A percentile compares a stretch with the other conserved stretches of the same genome.
phyloP scores from a whole-genome alignment of 2,888 invertebrate species.

The Philereme vetulata region DNA sequence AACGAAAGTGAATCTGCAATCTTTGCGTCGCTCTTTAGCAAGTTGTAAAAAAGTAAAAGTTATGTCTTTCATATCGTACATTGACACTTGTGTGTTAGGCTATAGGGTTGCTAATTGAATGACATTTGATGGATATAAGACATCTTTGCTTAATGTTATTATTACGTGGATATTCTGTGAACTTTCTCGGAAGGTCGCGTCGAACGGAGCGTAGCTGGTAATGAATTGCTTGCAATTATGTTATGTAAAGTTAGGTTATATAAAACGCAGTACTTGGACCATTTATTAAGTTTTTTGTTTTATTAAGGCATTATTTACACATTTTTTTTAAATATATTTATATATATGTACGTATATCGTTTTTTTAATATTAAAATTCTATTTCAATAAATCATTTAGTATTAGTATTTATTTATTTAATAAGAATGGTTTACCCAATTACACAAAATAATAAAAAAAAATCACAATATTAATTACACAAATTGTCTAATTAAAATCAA shows the following conservation, averaged over 20 bases:
- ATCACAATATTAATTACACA: no score
- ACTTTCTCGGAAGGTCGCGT: conserved; percentile 76
- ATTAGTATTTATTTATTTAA: no score
- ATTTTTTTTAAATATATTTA: background rate
- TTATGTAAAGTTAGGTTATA: conserved; percentile 5
- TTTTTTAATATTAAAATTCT: no score
- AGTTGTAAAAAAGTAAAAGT: conserved; percentile 62
- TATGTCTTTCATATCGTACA: conserved; percentile 23
- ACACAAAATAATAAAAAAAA: no score
- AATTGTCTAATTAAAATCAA: no score
- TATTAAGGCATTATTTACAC: no score
- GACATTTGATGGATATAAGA: conserved; percentile 21
- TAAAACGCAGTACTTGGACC: no score
- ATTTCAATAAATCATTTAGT: no score
- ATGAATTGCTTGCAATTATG: conserved; percentile 11
- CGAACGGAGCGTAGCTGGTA: conserved; percentile 39
- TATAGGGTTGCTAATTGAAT: conserved; percentile 50
- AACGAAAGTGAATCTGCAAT: conserved; percentile 62
- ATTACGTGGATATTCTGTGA: conserved; percentile 54
- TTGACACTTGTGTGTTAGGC: conserved; percentile 39
- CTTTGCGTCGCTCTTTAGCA: conserved; percentile 50
- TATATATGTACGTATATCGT: no score
- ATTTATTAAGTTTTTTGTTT: no score
- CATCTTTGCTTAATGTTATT: conserved; percentile 49
- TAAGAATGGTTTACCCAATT: no score